Conservation (phyloP, 1,140 invertebrate species). For the Macrotrachela quadricornifera region DNA sequence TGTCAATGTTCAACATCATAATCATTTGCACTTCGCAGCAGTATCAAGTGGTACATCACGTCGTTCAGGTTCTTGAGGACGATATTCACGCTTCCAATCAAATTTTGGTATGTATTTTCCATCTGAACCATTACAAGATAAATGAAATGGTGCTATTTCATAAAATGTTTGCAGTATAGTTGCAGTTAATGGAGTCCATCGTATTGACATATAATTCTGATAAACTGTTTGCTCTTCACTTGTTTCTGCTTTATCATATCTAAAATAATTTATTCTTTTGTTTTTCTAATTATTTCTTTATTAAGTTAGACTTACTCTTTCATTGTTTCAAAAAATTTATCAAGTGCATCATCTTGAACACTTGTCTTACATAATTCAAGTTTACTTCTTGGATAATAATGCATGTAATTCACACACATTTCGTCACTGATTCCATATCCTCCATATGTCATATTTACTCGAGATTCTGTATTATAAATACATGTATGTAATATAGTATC, state of each 20-base stretch:
- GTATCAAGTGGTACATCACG: no score
- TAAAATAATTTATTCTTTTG: constrained; percentile 9
- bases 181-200: constrained; percentile 56
- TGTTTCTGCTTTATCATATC: constrained; percentile 33
- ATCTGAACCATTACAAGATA: constrained; percentile 80
- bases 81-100: no score
- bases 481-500: constrained; percentile 9
- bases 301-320: constrained; percentile 58
- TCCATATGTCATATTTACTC: constrained; percentile 8
- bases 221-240: constrained; percentile 29
- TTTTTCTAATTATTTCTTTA: constrained; percentile 20
- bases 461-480: constrained; percentile 8
- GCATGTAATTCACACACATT: constrained; percentile 98
- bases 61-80: no score
- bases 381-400: constrained; percentile 74
- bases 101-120: constrained; percentile 30
- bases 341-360: constrained; percentile 52
- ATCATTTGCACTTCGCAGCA: no score
- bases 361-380: constrained; percentile 94
- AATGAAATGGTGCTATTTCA: constrained; percentile 59
- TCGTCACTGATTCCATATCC: constrained; percentile 92
- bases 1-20: no score
- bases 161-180: constrained; percentile 54
- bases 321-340: constrained; percentile 55
- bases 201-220: constrained; percentile 53